Evolutionary conservation across 2,888 invertebrate species (phyloP).

Genomic region (Apodemia duryi): DNA sequence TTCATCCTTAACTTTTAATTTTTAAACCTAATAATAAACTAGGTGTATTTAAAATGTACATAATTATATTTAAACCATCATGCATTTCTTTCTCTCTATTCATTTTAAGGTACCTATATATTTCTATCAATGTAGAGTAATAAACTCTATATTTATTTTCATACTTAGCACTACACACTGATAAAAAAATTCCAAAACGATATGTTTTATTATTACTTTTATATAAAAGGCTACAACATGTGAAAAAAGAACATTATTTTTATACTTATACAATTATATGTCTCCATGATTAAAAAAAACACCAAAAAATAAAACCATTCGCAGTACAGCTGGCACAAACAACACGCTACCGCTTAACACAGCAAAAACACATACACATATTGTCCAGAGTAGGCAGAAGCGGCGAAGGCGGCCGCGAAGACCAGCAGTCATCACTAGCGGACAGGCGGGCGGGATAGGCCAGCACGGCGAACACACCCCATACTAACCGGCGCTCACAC

Average conservation of each 20-base stretch:
- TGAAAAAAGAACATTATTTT: no score
- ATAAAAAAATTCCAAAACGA: background rate
- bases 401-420: conserved; percentile 32
- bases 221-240: background rate
- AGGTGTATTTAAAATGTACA: no score
- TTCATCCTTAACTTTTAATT: no score
- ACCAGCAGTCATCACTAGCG: conserved; percentile 43
- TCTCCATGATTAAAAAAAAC: background rate
- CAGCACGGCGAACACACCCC: conserved; percentile 56
- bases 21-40: no score
- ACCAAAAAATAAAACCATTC: conserved; percentile 16
- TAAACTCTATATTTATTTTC: background rate
- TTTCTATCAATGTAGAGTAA: background rate
- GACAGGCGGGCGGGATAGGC: conserved; percentile 34
- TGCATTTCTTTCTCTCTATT: no score
- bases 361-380: conserved; percentile 66
- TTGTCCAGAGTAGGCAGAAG: conserved; percentile 58
- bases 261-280: no score
- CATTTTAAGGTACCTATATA: no score
- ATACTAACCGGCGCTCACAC: conserved; percentile 59
- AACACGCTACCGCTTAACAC: conserved; percentile 29
- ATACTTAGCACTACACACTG: background rate
- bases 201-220: background rate
- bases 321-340: conserved; percentile 8
- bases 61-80: no score